These are phyloP conservation scores for Zhengitettix transpicula DNA, from an alignment of 2,888 invertebrate genomes.

Conservation along the genomic window DNA sequence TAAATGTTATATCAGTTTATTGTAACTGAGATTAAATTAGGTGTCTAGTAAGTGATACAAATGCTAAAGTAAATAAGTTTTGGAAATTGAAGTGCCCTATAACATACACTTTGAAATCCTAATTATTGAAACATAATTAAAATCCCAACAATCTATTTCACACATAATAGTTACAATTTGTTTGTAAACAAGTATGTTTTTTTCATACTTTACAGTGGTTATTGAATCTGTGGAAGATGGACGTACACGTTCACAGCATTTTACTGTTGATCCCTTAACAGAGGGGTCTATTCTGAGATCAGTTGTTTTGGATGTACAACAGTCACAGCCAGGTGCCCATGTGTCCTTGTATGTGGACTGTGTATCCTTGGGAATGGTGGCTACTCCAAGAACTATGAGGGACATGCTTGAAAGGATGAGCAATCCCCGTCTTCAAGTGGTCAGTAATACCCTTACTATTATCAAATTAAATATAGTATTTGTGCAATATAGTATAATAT, in stretches of 20 bases:
- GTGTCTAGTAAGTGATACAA: too few relatives aligned
- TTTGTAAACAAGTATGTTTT: too few relatives aligned
- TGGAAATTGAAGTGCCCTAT: too few relatives aligned
- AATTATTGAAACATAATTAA: too few relatives aligned
- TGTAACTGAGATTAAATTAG: too few relatives aligned
- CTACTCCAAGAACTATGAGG: conserved; percentile 37
- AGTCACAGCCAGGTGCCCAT: conserved; percentile 35
- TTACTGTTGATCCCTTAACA: conserved; percentile 38
- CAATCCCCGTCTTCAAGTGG: conserved; percentile 20
- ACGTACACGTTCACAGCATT: conserved; percentile 38
- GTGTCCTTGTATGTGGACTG: conserved; percentile 50
- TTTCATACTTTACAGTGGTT: conserved; percentile 9
- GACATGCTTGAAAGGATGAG: conserved; percentile 38
- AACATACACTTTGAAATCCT: too few relatives aligned
- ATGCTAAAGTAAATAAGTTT: too few relatives aligned
- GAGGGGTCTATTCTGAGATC: conserved; percentile 37
- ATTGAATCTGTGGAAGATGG: conserved; percentile 28
- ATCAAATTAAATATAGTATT: too few relatives aligned
- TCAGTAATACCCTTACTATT: background rate
- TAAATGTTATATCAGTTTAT: too few relatives aligned
- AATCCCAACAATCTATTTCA: too few relatives aligned
- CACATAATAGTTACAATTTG: too few relatives aligned
- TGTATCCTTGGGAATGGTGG: conserved; percentile 42
- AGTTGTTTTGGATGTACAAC: conserved; percentile 35
- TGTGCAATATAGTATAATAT: too few relatives aligned